Percentiles rank a stretch among this genome's conserved stretches.
phyloP scores from a whole-genome alignment of 2,888 invertebrate genomes.

The Aspidiotus rigidus region DNA sequence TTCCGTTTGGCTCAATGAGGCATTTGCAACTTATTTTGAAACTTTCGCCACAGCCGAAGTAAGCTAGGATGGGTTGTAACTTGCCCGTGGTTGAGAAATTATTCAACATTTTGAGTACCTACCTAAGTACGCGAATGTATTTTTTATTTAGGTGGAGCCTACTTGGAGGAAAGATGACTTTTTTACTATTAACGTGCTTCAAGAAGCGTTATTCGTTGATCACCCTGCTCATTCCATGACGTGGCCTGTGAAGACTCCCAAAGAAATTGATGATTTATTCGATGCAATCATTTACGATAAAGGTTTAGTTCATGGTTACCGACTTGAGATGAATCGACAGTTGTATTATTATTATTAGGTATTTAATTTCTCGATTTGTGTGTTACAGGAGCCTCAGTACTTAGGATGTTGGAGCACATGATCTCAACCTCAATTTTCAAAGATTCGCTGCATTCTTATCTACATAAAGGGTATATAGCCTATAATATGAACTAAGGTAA shows the following conservation, averaged over 20 bases:
- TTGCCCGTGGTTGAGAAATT: neutral
- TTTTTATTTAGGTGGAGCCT: conserved; percentile 35
- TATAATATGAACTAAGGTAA: too few species aligned
- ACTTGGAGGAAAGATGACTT: conserved; percentile 36
- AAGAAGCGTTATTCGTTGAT: conserved; percentile 44
- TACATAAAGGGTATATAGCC: conserved; percentile 10
- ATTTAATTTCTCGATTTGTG: neutral
- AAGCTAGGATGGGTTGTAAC: neutral
- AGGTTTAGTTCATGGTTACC: conserved; percentile 43
- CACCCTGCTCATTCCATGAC: conserved; percentile 53
- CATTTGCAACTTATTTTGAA: conserved; percentile 36
- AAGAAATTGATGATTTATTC: conserved; percentile 54
- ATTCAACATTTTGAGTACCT: neutral
- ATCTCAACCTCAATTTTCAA: conserved; percentile 50
- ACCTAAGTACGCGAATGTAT: neutral
- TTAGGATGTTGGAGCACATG: conserved; percentile 60
- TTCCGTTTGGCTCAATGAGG: conserved; percentile 36
- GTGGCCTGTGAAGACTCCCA: conserved; percentile 49
- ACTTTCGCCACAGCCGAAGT: conserved; percentile 8
- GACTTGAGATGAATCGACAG: neutral
- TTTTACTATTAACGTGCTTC: conserved; percentile 42
- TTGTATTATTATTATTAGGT: too few species aligned
- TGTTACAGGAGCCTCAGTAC: conserved; percentile 48
- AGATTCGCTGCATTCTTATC: conserved; percentile 50
- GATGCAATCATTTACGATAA: conserved; percentile 60